Conservation (phyloP, 2,888 invertebrate genomes). For the Sesamia inferens region DNA sequence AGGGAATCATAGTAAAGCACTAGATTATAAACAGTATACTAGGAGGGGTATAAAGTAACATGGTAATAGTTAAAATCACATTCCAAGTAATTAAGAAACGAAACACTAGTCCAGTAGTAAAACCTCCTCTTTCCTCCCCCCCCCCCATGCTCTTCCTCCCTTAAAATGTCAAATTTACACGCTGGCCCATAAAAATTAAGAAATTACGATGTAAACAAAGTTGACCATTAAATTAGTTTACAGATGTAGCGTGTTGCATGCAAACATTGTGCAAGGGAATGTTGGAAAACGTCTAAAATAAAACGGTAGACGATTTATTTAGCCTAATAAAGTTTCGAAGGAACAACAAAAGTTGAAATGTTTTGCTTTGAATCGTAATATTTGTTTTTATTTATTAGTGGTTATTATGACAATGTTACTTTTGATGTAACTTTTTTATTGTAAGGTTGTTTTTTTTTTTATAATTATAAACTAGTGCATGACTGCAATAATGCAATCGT, state of each 20-base stretch:
- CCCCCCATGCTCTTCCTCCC: no score
- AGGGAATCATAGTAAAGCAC: no score
- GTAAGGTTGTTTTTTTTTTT: no score
- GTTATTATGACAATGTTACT: constrained; percentile 22
- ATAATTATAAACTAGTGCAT: no score
- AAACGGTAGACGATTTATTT: constrained; percentile 68
- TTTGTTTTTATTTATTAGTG: constrained; percentile 39
- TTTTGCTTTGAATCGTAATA: constrained; percentile 31
- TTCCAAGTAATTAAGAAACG: not conserved
- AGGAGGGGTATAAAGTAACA: not conserved
- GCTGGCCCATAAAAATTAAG: constrained; percentile 64
- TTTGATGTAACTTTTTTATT: not conserved
- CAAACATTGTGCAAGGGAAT: constrained; percentile 65
- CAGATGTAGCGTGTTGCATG: constrained; percentile 71
- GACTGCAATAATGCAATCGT: no score
- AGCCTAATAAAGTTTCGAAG: constrained; percentile 66
- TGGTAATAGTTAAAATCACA: not conserved
- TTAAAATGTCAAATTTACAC: constrained; percentile 43
- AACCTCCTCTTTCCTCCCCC: not conserved
- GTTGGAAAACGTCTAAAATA: constrained; percentile 64
- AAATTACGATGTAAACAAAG: constrained; percentile 68
- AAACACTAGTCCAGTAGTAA: not conserved
- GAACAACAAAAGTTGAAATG: constrained; percentile 30
- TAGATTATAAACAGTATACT: no score
- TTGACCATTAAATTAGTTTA: constrained; percentile 53